These are phyloP conservation scores for Cyrtodaria siliqua DNA, from an alignment of 2,888 invertebrate genomes.

Conservation along the genomic window DNA sequence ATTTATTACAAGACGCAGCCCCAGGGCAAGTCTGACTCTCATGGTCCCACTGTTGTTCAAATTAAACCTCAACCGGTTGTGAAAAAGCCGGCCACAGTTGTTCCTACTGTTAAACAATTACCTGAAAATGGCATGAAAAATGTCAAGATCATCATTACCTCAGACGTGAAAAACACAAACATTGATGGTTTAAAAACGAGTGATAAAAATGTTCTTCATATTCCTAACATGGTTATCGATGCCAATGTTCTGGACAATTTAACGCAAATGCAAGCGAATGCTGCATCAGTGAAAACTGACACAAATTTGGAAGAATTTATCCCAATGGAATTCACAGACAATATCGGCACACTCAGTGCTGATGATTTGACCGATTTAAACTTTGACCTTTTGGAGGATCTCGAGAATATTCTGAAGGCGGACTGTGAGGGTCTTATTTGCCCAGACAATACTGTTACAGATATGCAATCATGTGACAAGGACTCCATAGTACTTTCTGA, in stretches of 20 bases:
- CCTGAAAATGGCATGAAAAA: slow-evolving; percentile 44
- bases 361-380: slow-evolving; percentile 60
- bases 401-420: slow-evolving; percentile 64
- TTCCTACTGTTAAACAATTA: slow-evolving; percentile 9
- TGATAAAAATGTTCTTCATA: slow-evolving; percentile 13
- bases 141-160: slow-evolving; percentile 59
- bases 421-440: slow-evolving; percentile 65
- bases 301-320: not conserved
- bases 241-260: slow-evolving; percentile 13
- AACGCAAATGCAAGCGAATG: not conserved
- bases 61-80: not conserved
- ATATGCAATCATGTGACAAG: slow-evolving; percentile 50
- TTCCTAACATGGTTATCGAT: slow-evolving; percentile 34
- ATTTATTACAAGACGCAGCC: slow-evolving; percentile 81
- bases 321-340: slow-evolving; percentile 5
- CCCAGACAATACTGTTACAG: slow-evolving; percentile 21
- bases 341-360: not conserved
- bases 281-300: not conserved
- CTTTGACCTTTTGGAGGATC: slow-evolving; percentile 70
- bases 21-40: slow-evolving; percentile 38
- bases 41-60: slow-evolving; percentile 23
- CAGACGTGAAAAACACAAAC: slow-evolving; percentile 17
- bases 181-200: not conserved
- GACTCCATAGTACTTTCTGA: slow-evolving; percentile 7
- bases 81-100: not conserved